A percentile compares a stretch with the other conserved stretches of the same genome.
Evolutionary conservation across 2,888 invertebrate genomes (phyloP).

Genomic region (Ophion ventricosus): DNA sequence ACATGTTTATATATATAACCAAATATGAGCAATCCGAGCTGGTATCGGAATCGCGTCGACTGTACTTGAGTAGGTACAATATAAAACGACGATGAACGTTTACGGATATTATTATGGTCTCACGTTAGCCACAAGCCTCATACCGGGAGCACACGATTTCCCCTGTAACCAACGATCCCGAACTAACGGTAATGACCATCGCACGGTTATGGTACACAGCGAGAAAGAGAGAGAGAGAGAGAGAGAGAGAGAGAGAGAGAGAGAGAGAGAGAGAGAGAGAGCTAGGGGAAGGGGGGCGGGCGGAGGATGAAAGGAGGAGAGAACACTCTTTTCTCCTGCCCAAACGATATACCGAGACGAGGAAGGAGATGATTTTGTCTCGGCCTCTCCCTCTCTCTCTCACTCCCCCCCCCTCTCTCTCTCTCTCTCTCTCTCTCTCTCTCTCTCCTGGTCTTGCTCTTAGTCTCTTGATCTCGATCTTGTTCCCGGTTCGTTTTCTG

Average conservation of each 20-base stretch:
- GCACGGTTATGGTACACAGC: slow-evolving; percentile 56
- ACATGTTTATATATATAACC: neutral
- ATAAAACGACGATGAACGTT: slow-evolving; percentile 58
- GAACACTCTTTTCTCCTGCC: slow-evolving; percentile 40
- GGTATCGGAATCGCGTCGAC: slow-evolving; percentile 20
- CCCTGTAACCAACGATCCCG: slow-evolving; percentile 60
- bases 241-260: slow-evolving; percentile 25
- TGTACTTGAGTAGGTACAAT: slow-evolving; percentile 15
- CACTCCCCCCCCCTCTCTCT: neutral
- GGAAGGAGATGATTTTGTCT: slow-evolving; percentile 19
- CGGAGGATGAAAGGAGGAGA: slow-evolving; percentile 13
- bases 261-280: neutral
- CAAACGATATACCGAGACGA: slow-evolving; percentile 34
- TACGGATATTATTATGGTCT: slow-evolving; percentile 62
- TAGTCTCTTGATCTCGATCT: neutral
- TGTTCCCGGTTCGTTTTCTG: slow-evolving; percentile 29
- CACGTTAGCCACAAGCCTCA: slow-evolving; percentile 51
- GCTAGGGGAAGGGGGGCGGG: slow-evolving; percentile 11
- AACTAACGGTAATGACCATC: slow-evolving; percentile 66
- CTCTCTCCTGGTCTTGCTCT: neutral
- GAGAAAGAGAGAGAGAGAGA: slow-evolving; percentile 28
- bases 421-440: neutral
- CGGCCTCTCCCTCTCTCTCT: slow-evolving; percentile 2
- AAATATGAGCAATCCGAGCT: slow-evolving; percentile 27
- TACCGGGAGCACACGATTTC: slow-evolving; percentile 45